Conservation (phyloP, 2,113 vertebrate genomes). For the Sinocyclocheilus rhinocerous region DNA sequence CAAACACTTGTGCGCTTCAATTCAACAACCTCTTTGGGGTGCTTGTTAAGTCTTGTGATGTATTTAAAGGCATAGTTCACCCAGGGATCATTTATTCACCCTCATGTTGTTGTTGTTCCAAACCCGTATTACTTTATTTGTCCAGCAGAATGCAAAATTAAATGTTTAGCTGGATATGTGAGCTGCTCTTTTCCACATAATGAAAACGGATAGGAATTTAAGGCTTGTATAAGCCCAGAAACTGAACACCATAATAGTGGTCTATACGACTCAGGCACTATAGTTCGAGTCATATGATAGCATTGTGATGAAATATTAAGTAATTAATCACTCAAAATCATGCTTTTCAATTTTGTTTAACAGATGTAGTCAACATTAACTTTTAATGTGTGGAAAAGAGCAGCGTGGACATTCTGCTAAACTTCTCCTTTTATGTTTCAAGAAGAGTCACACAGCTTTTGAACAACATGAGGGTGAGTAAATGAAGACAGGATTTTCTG, state of each 20-base stretch:
- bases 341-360: not conserved
- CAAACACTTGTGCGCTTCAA: not conserved
- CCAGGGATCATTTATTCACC: not conserved
- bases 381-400: not conserved
- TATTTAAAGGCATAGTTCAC: not conserved
- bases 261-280: not conserved
- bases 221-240: not conserved
- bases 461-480: not conserved
- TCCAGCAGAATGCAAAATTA: not conserved
- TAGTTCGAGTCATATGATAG: not conserved
- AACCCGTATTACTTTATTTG: not conserved
- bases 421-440: not conserved
- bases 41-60: not conserved
- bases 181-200: not conserved
- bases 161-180: not conserved
- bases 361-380: not conserved
- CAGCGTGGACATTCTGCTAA: not conserved
- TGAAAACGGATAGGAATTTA: not conserved
- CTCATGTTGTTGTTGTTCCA: not conserved
- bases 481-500: not conserved
- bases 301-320: not conserved
- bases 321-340: not conserved
- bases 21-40: conserved; percentile 3
- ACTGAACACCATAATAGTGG: not conserved
- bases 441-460: not conserved